These are phyloP conservation scores for Egretta garzetta DNA, from an alignment of 2,113 vertebrate species.

Conservation along the genomic window DNA sequence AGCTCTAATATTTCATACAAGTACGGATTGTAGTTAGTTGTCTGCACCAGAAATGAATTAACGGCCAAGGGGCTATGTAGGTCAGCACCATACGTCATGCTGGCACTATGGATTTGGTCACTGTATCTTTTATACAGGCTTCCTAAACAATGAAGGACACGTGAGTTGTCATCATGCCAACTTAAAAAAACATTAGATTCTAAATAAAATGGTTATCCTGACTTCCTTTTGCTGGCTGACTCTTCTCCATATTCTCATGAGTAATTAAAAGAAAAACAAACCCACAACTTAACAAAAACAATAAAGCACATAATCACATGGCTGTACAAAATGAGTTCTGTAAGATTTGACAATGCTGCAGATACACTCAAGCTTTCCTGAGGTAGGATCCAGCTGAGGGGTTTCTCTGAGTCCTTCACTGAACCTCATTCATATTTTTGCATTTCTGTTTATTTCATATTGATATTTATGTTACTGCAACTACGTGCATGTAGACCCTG, in stretches of 20 bases:
- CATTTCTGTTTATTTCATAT: not conserved
- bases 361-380: not conserved
- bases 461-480: not conserved
- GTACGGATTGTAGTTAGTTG: not conserved
- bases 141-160: not conserved
- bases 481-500: not conserved
- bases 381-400: not conserved
- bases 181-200: not conserved
- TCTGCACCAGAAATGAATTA: not conserved
- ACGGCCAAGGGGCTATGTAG: not conserved
- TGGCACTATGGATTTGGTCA: not conserved
- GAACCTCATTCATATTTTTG: not conserved
- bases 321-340: not conserved
- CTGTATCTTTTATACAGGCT: not conserved
- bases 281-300: not conserved
- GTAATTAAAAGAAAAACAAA: not conserved
- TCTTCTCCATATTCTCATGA: not conserved
- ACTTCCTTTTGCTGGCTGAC: not conserved
- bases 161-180: not conserved
- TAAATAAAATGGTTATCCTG: not conserved
- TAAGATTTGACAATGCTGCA: not conserved
- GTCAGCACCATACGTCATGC: not conserved
- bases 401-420: not conserved
- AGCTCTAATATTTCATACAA: not conserved
- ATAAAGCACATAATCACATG: not conserved